Evolutionary conservation across 2,888 invertebrate species (phyloP).

Genomic region (Parnassius glacialis): DNA sequence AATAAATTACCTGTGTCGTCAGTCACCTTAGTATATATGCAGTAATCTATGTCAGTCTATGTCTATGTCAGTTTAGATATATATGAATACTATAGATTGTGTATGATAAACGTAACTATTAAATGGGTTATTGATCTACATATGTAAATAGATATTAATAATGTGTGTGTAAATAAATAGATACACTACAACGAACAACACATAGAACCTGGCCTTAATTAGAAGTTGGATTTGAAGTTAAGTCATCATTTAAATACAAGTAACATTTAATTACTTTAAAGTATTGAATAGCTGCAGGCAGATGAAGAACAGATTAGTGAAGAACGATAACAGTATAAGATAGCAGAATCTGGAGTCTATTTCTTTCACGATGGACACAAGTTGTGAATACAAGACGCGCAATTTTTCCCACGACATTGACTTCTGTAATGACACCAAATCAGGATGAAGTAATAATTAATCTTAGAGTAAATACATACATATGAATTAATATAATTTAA

Average conservation of each 20-base stretch:
- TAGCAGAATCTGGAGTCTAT: constrained; percentile 77
- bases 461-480: too few relatives aligned
- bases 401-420: constrained; percentile 42
- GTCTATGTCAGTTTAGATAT: too few relatives aligned
- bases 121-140: too few relatives aligned
- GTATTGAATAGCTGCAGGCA: constrained; percentile 85
- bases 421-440: constrained; percentile 28
- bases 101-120: too few relatives aligned
- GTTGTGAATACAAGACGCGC: constrained; percentile 39
- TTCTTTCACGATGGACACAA: constrained; percentile 69
- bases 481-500: not conserved
- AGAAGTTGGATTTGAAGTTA: not conserved
- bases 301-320: constrained; percentile 85
- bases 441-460: not conserved
- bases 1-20: too few relatives aligned
- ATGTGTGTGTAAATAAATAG: too few relatives aligned
- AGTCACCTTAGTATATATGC: too few relatives aligned
- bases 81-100: too few relatives aligned
- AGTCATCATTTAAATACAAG: not conserved
- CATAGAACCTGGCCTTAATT: constrained; percentile 18
- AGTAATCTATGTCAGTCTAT: too few relatives aligned
- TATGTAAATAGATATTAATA: too few relatives aligned
- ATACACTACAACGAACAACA: too few relatives aligned
- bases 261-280: constrained; percentile 74
- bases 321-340: constrained; percentile 43